These are phyloP conservation scores for Simalia tracyae DNA, from an alignment of 2,797 vertebrate genomes.

Conservation along the genomic window DNA sequence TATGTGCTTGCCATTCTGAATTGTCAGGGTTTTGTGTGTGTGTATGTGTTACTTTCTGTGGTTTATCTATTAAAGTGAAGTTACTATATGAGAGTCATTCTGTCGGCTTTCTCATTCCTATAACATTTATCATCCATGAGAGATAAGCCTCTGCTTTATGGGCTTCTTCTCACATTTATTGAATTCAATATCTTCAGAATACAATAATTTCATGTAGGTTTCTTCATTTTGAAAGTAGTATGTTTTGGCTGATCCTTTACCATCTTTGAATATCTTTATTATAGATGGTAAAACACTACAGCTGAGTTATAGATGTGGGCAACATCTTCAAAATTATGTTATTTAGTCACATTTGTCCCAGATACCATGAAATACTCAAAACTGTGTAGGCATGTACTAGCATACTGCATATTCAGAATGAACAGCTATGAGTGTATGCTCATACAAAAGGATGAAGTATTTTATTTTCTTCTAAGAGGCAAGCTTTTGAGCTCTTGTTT, in stretches of 20 bases:
- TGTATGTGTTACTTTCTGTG: too few species aligned
- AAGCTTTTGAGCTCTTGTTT: conserved; percentile 61
- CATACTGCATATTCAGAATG: conserved; percentile 38
- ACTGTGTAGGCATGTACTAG: conserved; percentile 37
- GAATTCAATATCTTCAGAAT: too few species aligned
- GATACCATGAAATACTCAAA: conserved; percentile 48
- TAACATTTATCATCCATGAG: too few species aligned
- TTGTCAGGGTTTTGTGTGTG: too few species aligned
- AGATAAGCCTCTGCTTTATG: too few species aligned
- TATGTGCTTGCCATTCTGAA: too few species aligned
- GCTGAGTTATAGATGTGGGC: conserved; percentile 59
- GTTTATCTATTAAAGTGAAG: too few species aligned
- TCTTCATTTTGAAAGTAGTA: conserved; percentile 9
- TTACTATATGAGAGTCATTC: too few species aligned
- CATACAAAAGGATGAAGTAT: neutral
- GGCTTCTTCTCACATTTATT: too few species aligned
- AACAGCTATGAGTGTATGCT: conserved; percentile 44
- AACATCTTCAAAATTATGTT: conserved; percentile 60
- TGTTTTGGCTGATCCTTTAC: neutral
- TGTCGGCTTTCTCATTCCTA: too few species aligned
- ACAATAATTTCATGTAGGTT: neutral
- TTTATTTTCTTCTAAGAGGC: conserved; percentile 15
- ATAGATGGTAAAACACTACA: neutral
- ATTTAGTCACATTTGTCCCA: conserved; percentile 57
- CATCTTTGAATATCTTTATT: conserved; percentile 7